Evolutionary conservation across 2,797 vertebrate genomes (phyloP).

Genomic region (Lacerta agilis): DNA sequence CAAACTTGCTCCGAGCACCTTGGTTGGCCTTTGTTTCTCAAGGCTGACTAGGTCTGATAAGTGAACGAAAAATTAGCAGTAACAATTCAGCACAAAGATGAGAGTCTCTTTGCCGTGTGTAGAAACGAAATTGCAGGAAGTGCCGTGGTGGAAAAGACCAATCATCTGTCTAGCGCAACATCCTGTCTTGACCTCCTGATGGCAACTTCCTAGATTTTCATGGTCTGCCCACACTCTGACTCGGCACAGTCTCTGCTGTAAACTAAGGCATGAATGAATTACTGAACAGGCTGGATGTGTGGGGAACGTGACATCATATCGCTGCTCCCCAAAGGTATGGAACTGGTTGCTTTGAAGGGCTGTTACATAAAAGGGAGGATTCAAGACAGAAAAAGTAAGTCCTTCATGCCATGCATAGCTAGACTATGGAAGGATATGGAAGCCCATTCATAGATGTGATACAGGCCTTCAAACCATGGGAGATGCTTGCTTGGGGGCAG

Average conservation of each 20-base stretch:
- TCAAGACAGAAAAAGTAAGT: no score
- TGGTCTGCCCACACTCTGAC: not conserved
- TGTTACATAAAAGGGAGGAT: no score
- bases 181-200: not conserved
- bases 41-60: not conserved
- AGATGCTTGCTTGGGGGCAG: no score
- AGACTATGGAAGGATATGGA: no score
- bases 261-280: not conserved
- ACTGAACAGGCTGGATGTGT: not conserved
- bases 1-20: not conserved
- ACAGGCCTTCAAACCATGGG: no score
- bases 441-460: no score
- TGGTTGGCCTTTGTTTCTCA: not conserved
- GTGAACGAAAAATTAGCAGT: slow-evolving; percentile 1
- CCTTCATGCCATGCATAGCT: no score
- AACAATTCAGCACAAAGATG: slow-evolving; percentile 10
- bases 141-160: not conserved
- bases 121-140: not conserved
- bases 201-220: not conserved
- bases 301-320: no score
- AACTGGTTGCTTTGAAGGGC: not conserved
- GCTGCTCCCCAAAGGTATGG: not conserved
- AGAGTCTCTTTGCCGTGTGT: not conserved
- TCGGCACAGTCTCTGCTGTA: not conserved
- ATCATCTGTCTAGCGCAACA: not conserved